Evolutionary conservation across 2,113 vertebrate genomes (phyloP).

Genomic region (Danionella cerebrum): DNA sequence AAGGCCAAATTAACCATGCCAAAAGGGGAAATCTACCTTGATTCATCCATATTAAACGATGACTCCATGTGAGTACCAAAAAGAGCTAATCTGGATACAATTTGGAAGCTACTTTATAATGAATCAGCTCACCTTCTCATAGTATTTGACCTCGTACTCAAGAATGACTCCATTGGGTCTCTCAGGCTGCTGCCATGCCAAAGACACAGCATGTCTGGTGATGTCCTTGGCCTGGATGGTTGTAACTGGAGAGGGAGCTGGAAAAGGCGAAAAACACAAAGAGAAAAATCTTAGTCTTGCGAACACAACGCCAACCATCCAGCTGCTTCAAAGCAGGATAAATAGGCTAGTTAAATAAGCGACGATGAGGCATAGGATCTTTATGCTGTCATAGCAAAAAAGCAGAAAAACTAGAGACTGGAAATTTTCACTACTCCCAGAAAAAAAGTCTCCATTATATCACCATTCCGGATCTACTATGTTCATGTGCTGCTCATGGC

Average conservation of each 20-base stretch:
- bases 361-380: slow-evolving; percentile 23
- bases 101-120: background rate
- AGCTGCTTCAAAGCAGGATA: slow-evolving; percentile 22
- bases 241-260: slow-evolving; percentile 88
- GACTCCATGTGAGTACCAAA: no score
- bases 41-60: no score
- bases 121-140: slow-evolving; percentile 83
- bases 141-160: slow-evolving; percentile 98
- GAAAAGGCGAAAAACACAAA: slow-evolving; percentile 1
- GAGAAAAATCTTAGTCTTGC: slow-evolving; percentile 1
- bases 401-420: background rate
- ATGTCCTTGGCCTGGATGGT: slow-evolving; percentile 90
- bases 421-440: background rate
- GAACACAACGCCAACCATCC: background rate
- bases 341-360: slow-evolving; percentile 26
- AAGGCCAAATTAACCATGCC: no score
- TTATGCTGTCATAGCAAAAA: background rate
- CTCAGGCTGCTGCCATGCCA: slow-evolving; percentile 93
- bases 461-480: background rate
- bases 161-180: slow-evolving; percentile 94
- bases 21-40: no score
- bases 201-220: slow-evolving; percentile 84
- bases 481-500: background rate
- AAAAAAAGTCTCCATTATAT: slow-evolving; percentile 4
- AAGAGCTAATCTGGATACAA: no score